phyloP scores from a whole-genome alignment of 2,113 vertebrate genomes.

The Carassius gibelio region DNA sequence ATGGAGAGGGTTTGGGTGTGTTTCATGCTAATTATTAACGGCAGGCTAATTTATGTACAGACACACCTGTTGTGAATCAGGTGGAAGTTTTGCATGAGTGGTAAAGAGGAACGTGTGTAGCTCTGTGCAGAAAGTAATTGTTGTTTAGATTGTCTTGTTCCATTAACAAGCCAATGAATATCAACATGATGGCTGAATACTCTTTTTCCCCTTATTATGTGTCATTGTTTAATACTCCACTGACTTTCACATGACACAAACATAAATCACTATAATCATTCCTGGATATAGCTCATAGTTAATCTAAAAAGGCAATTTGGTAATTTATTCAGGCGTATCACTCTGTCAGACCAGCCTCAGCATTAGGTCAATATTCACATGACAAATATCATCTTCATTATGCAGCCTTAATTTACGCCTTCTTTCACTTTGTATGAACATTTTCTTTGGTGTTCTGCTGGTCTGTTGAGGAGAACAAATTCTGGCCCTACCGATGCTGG shows the following conservation, averaged over 20 bases:
- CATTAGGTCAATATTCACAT: constrained; percentile 36
- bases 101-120: not conserved
- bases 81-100: not conserved
- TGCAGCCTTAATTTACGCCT: constrained; percentile 23
- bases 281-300: constrained; percentile 7
- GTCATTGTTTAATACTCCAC: constrained; percentile 44
- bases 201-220: constrained; percentile 33
- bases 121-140: not conserved
- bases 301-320: constrained; percentile 49
- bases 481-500: constrained; percentile 26
- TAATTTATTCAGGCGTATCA: constrained; percentile 29
- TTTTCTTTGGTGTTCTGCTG: constrained; percentile 9
- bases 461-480: constrained; percentile 31
- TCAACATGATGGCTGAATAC: constrained; percentile 15
- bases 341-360: not conserved
- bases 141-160: constrained; percentile 20
- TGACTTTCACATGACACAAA: constrained; percentile 32
- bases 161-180: constrained; percentile 42
- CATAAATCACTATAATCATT: constrained; percentile 47
- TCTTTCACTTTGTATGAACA: constrained; percentile 37
- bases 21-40: not conserved
- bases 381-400: constrained; percentile 11
- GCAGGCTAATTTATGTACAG: not conserved
- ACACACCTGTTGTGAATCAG: constrained; percentile 19
- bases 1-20: not conserved